phyloP scores from a whole-genome alignment of 1,140 invertebrate species.

The Riptortus pedestris region DNA sequence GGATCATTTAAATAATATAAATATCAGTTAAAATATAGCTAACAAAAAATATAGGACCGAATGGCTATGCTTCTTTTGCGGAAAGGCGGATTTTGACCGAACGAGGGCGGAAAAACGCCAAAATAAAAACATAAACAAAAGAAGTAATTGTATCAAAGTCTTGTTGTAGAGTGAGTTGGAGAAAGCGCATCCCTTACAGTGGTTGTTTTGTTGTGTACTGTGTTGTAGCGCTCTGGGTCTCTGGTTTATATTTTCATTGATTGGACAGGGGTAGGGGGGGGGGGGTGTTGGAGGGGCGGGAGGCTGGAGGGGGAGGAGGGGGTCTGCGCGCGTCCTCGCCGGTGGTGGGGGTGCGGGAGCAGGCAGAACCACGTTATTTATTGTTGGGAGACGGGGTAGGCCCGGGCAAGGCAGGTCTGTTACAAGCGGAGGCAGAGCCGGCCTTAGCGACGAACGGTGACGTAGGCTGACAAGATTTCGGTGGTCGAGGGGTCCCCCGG shows the following conservation, averaged over 20 bases:
- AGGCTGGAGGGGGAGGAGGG: constrained; percentile 12
- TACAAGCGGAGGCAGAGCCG: constrained; percentile 9
- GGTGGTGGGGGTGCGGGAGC: constrained; percentile 11
- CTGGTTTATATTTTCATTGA: constrained; percentile 34
- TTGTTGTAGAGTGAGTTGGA: constrained; percentile 28
- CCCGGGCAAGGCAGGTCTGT: constrained; percentile 7
- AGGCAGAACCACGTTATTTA: constrained; percentile 29
- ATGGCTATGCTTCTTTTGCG: no score
- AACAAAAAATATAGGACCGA: no score
- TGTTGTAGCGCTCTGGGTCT: constrained; percentile 6
- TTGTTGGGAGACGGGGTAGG: constrained; percentile 31
- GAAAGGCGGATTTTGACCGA: background rate
- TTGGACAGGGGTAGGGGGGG: constrained; percentile 26
- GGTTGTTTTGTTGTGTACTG: constrained; percentile 29
- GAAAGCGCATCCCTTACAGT: no score
- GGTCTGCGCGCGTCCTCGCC: constrained; percentile 23
- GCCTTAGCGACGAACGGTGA: background rate
- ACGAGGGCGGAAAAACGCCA: background rate
- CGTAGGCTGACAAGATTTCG: constrained; percentile 29
- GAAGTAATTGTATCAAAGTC: constrained; percentile 6
- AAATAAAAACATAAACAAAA: constrained; percentile 9
- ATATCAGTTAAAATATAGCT: no score
- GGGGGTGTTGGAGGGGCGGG: background rate
- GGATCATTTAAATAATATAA: no score
- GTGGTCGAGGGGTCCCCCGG: constrained; percentile 23